phyloP scores from a whole-genome alignment of 2,113 vertebrate species.

The Mola mola region DNA sequence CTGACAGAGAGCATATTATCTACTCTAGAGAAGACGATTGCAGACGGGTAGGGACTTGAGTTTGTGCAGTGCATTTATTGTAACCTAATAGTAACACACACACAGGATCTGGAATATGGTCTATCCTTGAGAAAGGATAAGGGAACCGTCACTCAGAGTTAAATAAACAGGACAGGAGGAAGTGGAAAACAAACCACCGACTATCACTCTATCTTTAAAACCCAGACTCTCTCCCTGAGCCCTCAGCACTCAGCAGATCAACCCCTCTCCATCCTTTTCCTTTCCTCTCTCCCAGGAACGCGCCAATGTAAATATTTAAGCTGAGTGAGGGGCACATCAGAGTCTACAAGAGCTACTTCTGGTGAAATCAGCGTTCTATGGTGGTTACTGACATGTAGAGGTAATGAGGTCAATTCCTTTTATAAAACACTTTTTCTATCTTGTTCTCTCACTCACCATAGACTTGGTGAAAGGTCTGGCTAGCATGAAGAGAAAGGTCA shows the following conservation, averaged over 20 bases:
- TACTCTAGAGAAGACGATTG: slow-evolving; percentile 24
- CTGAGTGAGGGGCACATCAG: slow-evolving; percentile 21
- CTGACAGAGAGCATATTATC: slow-evolving; percentile 34
- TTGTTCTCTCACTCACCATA: slow-evolving; percentile 85
- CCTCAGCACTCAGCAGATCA: slow-evolving; percentile 50
- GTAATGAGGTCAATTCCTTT: slow-evolving; percentile 13
- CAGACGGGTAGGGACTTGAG: slow-evolving; percentile 8
- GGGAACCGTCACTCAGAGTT: slow-evolving; percentile 58
- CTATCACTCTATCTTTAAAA: slow-evolving; percentile 72
- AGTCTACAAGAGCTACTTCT: slow-evolving; percentile 7
- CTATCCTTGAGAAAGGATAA: slow-evolving; percentile 61
- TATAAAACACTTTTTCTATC: background rate
- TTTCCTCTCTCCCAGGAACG: slow-evolving; percentile 35
- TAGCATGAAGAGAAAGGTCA: slow-evolving; percentile 92
- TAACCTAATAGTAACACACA: slow-evolving; percentile 83
- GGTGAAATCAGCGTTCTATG: too few relatives aligned
- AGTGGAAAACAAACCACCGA: slow-evolving; percentile 64
- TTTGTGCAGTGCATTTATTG: slow-evolving; percentile 53
- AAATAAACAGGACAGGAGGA: slow-evolving; percentile 75
- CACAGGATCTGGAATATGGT: slow-evolving; percentile 73
- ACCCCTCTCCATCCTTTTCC: slow-evolving; percentile 62
- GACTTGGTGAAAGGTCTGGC: slow-evolving; percentile 96
- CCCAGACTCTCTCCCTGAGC: slow-evolving; percentile 77
- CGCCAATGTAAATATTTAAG: slow-evolving; percentile 65
- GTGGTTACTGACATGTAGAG: too few relatives aligned